These are phyloP conservation scores for Bryconaethiops microstoma DNA, from an alignment of 2,797 vertebrate genomes.

Conservation along the genomic window DNA sequence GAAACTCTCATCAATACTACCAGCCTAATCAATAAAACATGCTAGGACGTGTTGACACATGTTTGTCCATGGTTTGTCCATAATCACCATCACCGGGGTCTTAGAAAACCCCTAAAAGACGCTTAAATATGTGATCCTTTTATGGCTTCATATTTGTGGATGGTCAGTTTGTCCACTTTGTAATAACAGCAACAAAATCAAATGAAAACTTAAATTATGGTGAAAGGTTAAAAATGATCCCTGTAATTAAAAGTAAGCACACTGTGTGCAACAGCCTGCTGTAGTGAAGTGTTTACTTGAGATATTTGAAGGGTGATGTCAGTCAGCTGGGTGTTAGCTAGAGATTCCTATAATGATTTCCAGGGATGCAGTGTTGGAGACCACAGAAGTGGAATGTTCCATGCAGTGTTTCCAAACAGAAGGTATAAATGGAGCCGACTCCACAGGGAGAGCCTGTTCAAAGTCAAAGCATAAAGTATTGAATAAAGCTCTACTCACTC, in stretches of 20 bases:
- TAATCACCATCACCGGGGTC: conserved; percentile 26
- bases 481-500: conserved; percentile 21
- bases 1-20: conserved; percentile 5
- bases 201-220: background rate
- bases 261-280: background rate
- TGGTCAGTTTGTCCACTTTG: conserved; percentile 42
- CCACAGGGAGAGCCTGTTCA: conserved; percentile 15
- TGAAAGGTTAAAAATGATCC: background rate
- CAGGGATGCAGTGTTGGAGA: conserved; percentile 49
- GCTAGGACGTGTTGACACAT: background rate
- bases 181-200: conserved; percentile 49
- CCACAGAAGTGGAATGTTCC: conserved; percentile 47
- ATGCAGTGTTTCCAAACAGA: conserved; percentile 44
- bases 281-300: conserved; percentile 42
- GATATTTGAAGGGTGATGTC: conserved; percentile 53
- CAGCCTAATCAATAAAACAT: conserved; percentile 1
- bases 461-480: background rate
- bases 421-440: conserved; percentile 14
- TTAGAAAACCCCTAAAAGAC: conserved; percentile 47
- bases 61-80: too few relatives aligned
- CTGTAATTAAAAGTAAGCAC: background rate
- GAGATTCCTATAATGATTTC: conserved; percentile 50
- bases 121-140: conserved; percentile 48
- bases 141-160: conserved; percentile 56
- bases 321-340: conserved; percentile 49